Evolutionary conservation across 2,113 vertebrate species (phyloP).

Genomic region (Monopterus albus): DNA sequence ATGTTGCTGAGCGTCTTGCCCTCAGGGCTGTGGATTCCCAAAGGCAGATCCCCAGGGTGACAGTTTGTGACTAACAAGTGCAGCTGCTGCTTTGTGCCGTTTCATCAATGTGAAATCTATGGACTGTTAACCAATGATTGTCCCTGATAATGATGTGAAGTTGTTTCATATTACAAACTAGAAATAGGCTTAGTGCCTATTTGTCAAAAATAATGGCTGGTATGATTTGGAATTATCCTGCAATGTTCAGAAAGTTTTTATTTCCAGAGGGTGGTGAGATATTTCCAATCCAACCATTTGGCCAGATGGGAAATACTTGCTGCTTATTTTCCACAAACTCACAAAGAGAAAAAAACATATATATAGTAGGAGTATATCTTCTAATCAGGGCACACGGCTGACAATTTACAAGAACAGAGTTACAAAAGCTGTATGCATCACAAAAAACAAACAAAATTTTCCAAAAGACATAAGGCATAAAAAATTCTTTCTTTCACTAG

Average conservation of each 20-base stretch:
- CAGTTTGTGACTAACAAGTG: constrained; percentile 60
- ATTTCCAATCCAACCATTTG: constrained; percentile 7
- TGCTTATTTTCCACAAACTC: not conserved
- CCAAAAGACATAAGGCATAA: constrained; percentile 43
- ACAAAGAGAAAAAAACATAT: constrained; percentile 27
- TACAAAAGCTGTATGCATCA: constrained; percentile 7
- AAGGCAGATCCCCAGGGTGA: constrained; percentile 40
- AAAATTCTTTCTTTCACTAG: constrained; percentile 55
- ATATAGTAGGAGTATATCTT: constrained; percentile 12
- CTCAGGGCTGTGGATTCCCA: constrained; percentile 54
- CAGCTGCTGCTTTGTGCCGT: constrained; percentile 38
- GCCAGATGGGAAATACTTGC: not conserved
- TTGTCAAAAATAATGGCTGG: constrained; percentile 25
- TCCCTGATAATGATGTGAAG: constrained; percentile 35
- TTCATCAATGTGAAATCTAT: constrained; percentile 42
- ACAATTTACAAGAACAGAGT: constrained; percentile 20
- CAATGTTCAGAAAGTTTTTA: constrained; percentile 6
- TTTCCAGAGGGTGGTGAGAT: not conserved
- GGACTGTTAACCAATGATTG: constrained; percentile 33
- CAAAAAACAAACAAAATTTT: constrained; percentile 50
- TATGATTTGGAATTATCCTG: constrained; percentile 8
- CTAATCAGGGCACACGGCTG: constrained; percentile 31
- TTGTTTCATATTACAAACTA: constrained; percentile 9
- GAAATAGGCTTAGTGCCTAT: constrained; percentile 14
- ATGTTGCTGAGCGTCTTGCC: constrained; percentile 50